phyloP scores from a whole-genome alignment of 2,888 invertebrate species.

The Ptychoptera albimana region DNA sequence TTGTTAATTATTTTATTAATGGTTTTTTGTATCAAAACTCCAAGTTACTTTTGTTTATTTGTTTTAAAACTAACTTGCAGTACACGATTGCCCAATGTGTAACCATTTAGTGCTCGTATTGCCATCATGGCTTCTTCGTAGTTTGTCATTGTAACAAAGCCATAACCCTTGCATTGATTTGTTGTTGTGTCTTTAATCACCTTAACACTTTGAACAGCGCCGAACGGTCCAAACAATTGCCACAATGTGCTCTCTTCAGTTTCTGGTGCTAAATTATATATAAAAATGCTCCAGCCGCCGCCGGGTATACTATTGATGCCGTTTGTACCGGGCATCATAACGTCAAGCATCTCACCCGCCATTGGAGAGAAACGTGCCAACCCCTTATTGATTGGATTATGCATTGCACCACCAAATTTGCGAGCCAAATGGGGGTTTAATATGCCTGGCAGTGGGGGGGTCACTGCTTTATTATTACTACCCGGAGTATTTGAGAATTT shows the following conservation, averaged over 20 bases:
- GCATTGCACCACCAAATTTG: conserved; percentile 77
- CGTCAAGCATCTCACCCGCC: conserved; percentile 61
- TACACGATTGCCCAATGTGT: conserved; percentile 86
- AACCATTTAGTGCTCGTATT: conserved; percentile 90
- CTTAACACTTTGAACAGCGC: conserved; percentile 71
- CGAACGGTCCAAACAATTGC: conserved; percentile 75
- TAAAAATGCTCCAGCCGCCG: conserved; percentile 62
- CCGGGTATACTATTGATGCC: conserved; percentile 32
- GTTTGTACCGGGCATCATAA: conserved; percentile 58
- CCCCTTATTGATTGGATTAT: conserved; percentile 68
- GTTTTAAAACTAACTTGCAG: conserved; percentile 97
- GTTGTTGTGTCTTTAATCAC: conserved; percentile 90
- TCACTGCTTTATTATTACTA: conserved; percentile 66
- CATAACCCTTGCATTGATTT: conserved; percentile 97
- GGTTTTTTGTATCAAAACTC: too few relatives aligned
- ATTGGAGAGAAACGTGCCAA: conserved; percentile 70
- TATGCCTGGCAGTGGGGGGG: conserved; percentile 66
- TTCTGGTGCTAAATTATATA: conserved; percentile 90
- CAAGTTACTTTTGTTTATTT: conserved; percentile 49
- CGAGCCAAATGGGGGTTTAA: conserved; percentile 65
- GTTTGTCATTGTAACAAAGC: conserved; percentile 96
- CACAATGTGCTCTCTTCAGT: conserved; percentile 91
- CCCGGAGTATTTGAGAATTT: conserved; percentile 91
- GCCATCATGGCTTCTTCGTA: conserved; percentile 95
- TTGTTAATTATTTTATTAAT: too few relatives aligned